Conservation (phyloP, 2,888 invertebrate species). For the Priocnemis perturbator region DNA sequence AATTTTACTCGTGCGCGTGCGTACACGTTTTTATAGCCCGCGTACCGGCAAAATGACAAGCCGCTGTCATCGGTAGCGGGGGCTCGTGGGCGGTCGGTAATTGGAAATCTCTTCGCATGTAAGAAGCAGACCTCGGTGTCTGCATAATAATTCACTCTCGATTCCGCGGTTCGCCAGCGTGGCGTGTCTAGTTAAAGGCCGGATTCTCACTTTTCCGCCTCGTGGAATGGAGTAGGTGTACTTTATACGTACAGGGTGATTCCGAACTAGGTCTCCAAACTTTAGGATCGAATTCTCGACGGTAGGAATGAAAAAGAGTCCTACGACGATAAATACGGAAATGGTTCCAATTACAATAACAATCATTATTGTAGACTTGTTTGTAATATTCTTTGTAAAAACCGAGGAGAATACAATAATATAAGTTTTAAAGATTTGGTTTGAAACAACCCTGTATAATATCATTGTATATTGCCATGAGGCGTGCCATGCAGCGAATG, state of each 20-base stretch:
- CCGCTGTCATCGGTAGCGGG: conserved; percentile 2
- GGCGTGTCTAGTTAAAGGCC: conserved; percentile 4
- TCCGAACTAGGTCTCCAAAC: neutral
- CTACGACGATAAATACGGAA: no score
- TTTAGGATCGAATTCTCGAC: neutral
- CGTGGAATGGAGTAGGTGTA: conserved; percentile 39
- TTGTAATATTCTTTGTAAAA: no score
- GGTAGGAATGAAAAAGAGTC: no score
- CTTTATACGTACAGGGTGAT: conserved; percentile 43
- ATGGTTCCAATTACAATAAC: neutral
- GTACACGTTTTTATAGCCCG: neutral
- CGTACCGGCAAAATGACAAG: conserved; percentile 1
- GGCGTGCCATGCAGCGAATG: no score
- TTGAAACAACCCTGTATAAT: no score
- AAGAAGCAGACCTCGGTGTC: conserved; percentile 8
- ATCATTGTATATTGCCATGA: no score
- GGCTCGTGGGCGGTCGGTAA: conserved; percentile 16
- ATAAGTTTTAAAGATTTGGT: no score
- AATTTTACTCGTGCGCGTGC: neutral
- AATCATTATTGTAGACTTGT: no score
- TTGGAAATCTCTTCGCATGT: conserved; percentile 17
- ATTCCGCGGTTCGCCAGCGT: conserved; percentile 11
- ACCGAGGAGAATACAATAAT: no score
- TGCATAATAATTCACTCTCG: conserved; percentile 26
- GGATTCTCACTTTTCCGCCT: conserved; percentile 36